Percentiles rank a stretch among this genome's conserved stretches.
phyloP scores from a whole-genome alignment of 2,113 vertebrate genomes.

The Aegotheles bennettii region DNA sequence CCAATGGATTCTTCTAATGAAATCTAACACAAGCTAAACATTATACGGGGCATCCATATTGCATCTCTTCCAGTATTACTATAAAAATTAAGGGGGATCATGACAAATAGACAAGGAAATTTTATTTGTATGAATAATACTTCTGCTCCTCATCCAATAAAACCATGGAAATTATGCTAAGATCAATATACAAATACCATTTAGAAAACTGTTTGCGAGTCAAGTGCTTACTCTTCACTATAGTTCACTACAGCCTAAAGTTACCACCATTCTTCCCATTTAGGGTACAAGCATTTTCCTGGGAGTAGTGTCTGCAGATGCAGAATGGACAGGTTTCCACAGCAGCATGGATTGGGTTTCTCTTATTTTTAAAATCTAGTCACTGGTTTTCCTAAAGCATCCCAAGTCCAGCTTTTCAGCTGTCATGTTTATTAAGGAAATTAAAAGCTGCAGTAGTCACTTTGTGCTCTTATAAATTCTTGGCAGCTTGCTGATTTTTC shows the following conservation, averaged over 20 bases:
- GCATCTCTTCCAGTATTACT: neutral
- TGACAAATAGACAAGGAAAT: neutral
- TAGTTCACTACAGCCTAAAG: neutral
- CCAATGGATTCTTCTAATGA: neutral
- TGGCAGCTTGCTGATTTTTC: neutral
- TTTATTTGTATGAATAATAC: neutral
- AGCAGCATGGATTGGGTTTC: accelerated
- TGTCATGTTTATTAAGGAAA: neutral
- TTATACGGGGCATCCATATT: neutral
- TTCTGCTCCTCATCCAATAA: neutral
- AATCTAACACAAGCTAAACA: neutral
- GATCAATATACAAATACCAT: neutral
- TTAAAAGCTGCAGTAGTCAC: neutral
- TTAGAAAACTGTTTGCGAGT: neutral
- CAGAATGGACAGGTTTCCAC: neutral
- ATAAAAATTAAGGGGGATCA: neutral
- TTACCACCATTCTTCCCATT: neutral
- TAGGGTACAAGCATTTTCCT: neutral
- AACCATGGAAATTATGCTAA: neutral
- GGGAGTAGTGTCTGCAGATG: neutral
- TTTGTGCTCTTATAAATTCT: neutral
- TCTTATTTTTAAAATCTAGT: neutral
- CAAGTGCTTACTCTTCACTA: neutral
- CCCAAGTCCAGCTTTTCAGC: neutral
- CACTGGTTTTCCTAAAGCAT: neutral